These are phyloP conservation scores for Parauchenoglanis ngamensis DNA, from an alignment of 2,797 vertebrate genomes.

Conservation along the genomic window DNA sequence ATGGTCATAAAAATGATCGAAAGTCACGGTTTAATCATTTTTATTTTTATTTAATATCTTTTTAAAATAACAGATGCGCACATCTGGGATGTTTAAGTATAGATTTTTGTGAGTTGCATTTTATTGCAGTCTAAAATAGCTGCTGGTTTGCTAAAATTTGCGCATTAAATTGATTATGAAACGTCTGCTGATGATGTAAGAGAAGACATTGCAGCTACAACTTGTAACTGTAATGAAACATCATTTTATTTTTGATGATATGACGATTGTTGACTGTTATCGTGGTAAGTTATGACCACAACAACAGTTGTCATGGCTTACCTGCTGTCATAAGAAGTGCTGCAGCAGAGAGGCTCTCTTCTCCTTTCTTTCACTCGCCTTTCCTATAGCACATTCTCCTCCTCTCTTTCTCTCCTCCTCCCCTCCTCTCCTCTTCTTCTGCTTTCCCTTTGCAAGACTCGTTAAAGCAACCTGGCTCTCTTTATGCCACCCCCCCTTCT, in stretches of 20 bases:
- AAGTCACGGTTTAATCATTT: neutral
- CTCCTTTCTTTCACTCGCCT: slow-evolving; percentile 3
- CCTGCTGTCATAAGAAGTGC: slow-evolving; percentile 28
- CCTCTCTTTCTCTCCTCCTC: neutral
- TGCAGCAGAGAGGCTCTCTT: slow-evolving; percentile 62
- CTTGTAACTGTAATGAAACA: neutral
- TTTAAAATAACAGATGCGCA: neutral
- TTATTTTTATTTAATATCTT: neutral
- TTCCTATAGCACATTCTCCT: slow-evolving; percentile 20
- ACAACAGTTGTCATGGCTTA: neutral
- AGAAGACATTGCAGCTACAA: neutral
- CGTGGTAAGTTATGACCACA: neutral
- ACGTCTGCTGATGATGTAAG: too few relatives aligned
- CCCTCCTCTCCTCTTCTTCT: neutral
- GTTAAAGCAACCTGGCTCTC: slow-evolving; percentile 79
- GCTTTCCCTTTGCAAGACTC: slow-evolving; percentile 69
- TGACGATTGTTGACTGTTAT: neutral
- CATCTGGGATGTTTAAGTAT: neutral
- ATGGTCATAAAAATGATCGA: neutral
- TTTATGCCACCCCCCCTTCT: slow-evolving; percentile 84
- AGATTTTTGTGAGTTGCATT: neutral
- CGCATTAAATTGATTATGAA: neutral
- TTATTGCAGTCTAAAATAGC: neutral
- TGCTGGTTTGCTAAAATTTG: neutral
- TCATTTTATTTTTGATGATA: neutral